A percentile compares a stretch with the other conserved stretches of the same genome.
Evolutionary conservation across 2,888 invertebrate species (phyloP).

Genomic region (Cephus rjabovi): DNA sequence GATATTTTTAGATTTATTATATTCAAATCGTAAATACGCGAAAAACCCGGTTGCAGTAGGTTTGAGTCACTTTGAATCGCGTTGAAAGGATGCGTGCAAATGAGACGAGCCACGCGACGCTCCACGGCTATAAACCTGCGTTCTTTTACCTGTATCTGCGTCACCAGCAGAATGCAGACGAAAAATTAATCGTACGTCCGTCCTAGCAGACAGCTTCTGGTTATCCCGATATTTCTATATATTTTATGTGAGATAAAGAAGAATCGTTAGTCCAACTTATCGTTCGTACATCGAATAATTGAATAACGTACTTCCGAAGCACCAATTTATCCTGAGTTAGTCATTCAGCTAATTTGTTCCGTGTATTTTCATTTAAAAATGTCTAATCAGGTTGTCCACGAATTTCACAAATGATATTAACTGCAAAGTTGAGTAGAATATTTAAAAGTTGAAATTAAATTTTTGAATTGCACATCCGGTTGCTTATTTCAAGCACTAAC

Average conservation of each 20-base stretch:
- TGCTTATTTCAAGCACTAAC: too few relatives aligned
- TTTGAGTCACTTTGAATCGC: not conserved
- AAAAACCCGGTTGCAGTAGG: not conserved
- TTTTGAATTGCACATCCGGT: not conserved
- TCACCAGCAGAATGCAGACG: constrained; percentile 27
- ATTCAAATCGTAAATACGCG: not conserved
- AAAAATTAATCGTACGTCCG: constrained; percentile 15
- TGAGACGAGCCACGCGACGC: constrained; percentile 41
- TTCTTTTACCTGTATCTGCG: constrained; percentile 39
- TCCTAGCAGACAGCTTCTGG: not conserved
- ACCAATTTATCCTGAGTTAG: not conserved
- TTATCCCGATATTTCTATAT: not conserved
- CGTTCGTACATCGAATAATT: too few relatives aligned
- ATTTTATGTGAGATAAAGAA: not conserved
- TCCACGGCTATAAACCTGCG: constrained; percentile 46
- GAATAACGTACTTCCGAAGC: too few relatives aligned
- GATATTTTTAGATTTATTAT: not conserved
- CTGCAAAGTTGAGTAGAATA: too few relatives aligned
- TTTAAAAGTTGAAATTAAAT: too few relatives aligned
- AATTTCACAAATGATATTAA: not conserved
- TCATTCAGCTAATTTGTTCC: not conserved
- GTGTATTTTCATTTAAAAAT: not conserved
- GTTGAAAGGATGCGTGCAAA: constrained; percentile 39
- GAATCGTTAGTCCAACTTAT: not conserved
- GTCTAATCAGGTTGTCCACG: not conserved